phyloP scores from a whole-genome alignment of 1,140 invertebrate species.

The Dendrolimus kikuchii region DNA sequence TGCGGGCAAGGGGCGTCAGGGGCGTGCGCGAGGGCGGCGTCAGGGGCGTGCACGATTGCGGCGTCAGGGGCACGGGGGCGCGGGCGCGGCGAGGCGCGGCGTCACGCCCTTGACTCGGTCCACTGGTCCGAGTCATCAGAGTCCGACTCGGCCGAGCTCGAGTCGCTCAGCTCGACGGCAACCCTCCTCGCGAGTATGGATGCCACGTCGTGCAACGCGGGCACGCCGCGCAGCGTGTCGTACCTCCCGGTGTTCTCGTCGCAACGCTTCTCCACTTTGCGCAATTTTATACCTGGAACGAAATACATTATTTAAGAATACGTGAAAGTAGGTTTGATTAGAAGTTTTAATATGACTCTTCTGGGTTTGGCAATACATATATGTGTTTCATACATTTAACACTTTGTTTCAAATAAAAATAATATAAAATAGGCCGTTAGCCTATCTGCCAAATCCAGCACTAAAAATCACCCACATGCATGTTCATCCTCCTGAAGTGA shows the following conservation, averaged over 20 bases:
- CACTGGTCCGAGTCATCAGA: slow-evolving; percentile 72
- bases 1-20: background rate
- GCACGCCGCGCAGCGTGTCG: slow-evolving; percentile 64
- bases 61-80: slow-evolving; percentile 3
- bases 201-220: slow-evolving; percentile 92
- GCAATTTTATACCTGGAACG: slow-evolving; percentile 85
- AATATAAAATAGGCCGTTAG: no score
- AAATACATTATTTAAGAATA: background rate
- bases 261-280: slow-evolving; percentile 91
- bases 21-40: slow-evolving; percentile 3
- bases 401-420: no score
- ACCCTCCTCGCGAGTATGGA: slow-evolving; percentile 94
- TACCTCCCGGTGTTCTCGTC: slow-evolving; percentile 68
- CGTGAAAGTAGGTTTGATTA: no score
- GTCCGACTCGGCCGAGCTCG: slow-evolving; percentile 82
- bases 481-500: no score
- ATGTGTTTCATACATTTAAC: no score
- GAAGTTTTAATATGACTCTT: no score
- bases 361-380: no score
- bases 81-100: slow-evolving; percentile 44
- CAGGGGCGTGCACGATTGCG: slow-evolving; percentile 21
- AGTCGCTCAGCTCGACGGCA: slow-evolving; percentile 95
- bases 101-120: slow-evolving; percentile 73
- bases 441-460: no score
- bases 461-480: no score